Percentiles rank a stretch among this genome's conserved stretches.
phyloP scores from a whole-genome alignment of 2,888 invertebrate species.

The Acronicta psi region DNA sequence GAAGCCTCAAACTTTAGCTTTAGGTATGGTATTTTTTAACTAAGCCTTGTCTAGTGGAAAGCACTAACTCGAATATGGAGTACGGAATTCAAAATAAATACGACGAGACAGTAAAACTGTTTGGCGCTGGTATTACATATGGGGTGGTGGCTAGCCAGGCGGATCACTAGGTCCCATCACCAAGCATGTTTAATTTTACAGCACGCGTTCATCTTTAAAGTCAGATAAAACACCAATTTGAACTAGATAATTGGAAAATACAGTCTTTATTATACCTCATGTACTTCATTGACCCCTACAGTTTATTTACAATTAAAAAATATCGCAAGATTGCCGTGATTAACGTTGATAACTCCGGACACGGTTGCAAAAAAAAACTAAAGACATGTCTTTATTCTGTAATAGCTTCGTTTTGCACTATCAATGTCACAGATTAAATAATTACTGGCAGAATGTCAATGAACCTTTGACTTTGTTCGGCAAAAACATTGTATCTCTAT shows the following conservation, averaged over 20 bases:
- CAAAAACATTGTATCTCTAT: conserved; percentile 52
- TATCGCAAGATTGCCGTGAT: conserved; percentile 40
- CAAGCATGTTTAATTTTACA: background rate
- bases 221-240: conserved; percentile 12
- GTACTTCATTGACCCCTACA: conserved; percentile 2
- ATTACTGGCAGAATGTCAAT: conserved; percentile 57
- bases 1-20: too few species aligned
- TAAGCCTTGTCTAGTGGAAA: too few species aligned
- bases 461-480: conserved; percentile 66
- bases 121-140: too few species aligned
- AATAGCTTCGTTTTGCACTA: conserved; percentile 35
- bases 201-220: background rate
- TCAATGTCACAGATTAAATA: conserved; percentile 60
- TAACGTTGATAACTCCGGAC: conserved; percentile 27
- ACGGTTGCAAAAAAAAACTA: conserved; percentile 8
- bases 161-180: too few species aligned
- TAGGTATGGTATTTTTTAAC: too few species aligned
- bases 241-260: conserved; percentile 30
- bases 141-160: too few species aligned
- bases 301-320: conserved; percentile 20
- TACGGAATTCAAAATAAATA: too few species aligned
- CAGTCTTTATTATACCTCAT: background rate
- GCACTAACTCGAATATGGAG: too few species aligned
- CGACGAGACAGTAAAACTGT: too few species aligned
- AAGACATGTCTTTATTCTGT: conserved; percentile 7